Base-by-base conservation (phyloP, 2,797 vertebrate species). In the Hemitrygon akajei region DNA sequence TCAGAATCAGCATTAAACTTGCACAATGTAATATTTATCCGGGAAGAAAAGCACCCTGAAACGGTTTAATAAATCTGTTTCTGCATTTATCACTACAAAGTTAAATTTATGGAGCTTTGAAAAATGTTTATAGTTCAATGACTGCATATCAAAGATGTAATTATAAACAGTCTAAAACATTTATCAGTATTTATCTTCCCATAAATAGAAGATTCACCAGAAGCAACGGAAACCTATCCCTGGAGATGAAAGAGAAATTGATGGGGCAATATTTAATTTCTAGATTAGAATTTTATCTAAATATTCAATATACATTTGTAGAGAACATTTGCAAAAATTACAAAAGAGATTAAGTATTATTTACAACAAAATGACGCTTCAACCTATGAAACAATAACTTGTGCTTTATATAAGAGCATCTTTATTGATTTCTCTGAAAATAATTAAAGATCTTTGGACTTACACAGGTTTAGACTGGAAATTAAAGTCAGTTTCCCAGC, bases 81-180 rank as follows among this genome's bases (percentile, higher is more conserved):
- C 63, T 69, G 7, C 34, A 66, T 89, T 89, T 37, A 89, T 66
- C 60, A 66, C 60, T 18, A 34, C 58, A 34, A 60, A 34, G 60
- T 34, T 63, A 34, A 89, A 66, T 66, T 89, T 89, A 66, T 66
- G 56, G 30, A 86, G 82, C 56, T 60, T 60, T 86, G 60, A 60
- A 86, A 89, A 37, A 63, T 89, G 86, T 37, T 89, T 66, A 37
- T 66, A 89, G 63, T 69, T 37, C 86, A 89, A 69, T 69, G 30
- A 89, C n/a, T 34, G n/a, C 86, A 34, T 22, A 69, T 69, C 30
- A n/a, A 37, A 69, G 69, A 89, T 6, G 3, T 34, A 89, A 63
- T n/a, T 89, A 89, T 37, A 34, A 66, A 89, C 37, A 69, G 69
- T 69, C n/a, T 18, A 89, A 89, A 69, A 7, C 16, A 69, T 89